Base-by-base conservation (phyloP, 2,888 invertebrate species). In the Drosophila histrio region DNA sequence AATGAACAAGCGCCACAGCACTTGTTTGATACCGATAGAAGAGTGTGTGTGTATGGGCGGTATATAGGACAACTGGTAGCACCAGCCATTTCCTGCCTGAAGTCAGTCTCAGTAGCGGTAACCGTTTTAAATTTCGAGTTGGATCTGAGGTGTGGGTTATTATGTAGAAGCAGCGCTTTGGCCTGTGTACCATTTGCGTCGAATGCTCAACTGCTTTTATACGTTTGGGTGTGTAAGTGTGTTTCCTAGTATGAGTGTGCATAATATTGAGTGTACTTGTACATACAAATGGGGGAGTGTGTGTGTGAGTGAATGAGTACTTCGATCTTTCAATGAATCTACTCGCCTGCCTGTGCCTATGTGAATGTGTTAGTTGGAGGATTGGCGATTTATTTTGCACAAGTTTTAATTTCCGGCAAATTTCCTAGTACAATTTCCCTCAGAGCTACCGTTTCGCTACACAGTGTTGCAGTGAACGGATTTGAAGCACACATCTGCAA, bases 361-460 rank as follows among this genome's bases (percentile, higher is more conserved):
- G 38, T 56, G 46, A 59, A 21, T 61, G 50, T 59, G 46, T 52
- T 47, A 72, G 65, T 73, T 82, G 52, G 66, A 82, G 88, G 65
- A 79, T 72, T 88, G 85, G 77, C 88, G 85, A 89, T 89, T 89
- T 90, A 89, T 90, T 89, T 87, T 89, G 80, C 88, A 84, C 79
- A 89, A 89, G 89, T 89, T 89, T 89, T 89, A 89, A 89, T 89
- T 89, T 89, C 89, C 89, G 89, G 90, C 77, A 84, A 89, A 89
- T 90, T 89, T 89, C 90, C 89, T 89, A 89, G 70, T 85, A 85
- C 87, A 90, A 89, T 89, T 90, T 89, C 89, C 89, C 68, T 72
- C 57, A 57, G 72, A 72, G 73, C 82, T 79, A 66, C 67, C 67
- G 36, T 67, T 79, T 57, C 59, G 66, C 60, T 52, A 22, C 32